Conservation (phyloP, 2,888 invertebrate species). For the Ormyrus thymus region DNA sequence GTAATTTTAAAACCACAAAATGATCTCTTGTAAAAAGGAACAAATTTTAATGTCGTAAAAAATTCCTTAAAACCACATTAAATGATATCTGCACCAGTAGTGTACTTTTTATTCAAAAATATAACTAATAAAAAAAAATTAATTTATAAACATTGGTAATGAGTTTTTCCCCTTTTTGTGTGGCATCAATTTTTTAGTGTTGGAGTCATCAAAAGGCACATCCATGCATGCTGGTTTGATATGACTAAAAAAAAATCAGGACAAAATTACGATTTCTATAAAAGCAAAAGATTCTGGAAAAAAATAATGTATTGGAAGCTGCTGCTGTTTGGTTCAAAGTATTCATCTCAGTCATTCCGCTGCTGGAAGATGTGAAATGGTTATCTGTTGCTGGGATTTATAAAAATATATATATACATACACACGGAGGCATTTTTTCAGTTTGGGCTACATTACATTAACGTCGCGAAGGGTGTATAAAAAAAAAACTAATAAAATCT, state of each 20-base stretch:
- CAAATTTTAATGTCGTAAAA: no score
- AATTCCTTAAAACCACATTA: no score
- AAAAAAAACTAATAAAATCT: conserved; percentile 62
- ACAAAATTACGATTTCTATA: background rate
- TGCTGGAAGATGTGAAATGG: conserved; percentile 6
- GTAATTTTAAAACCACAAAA: no score
- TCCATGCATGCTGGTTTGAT: conserved; percentile 42
- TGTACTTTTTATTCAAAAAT: conserved; percentile 17
- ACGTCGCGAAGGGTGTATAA: conserved; percentile 65
- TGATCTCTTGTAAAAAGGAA: no score
- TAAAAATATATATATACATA: conserved; percentile 56
- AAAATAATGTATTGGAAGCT: no score
- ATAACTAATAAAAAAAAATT: conserved; percentile 5
- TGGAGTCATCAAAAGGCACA: conserved; percentile 16
- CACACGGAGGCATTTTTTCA: conserved; percentile 67
- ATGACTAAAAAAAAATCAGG: conserved; percentile 25
- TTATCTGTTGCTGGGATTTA: conserved; percentile 52
- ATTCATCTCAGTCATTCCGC: conserved; percentile 2
- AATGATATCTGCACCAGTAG: no score
- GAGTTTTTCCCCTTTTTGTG: conserved; percentile 24
- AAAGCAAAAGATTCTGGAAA: background rate
- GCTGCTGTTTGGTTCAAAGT: conserved; percentile 14
- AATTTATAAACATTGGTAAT: conserved; percentile 27
- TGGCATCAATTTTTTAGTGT: conserved; percentile 26
- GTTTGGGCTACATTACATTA: conserved; percentile 63